Evolutionary conservation across 2,113 vertebrate genomes (phyloP).

Genomic region (Condylura cristata): DNA sequence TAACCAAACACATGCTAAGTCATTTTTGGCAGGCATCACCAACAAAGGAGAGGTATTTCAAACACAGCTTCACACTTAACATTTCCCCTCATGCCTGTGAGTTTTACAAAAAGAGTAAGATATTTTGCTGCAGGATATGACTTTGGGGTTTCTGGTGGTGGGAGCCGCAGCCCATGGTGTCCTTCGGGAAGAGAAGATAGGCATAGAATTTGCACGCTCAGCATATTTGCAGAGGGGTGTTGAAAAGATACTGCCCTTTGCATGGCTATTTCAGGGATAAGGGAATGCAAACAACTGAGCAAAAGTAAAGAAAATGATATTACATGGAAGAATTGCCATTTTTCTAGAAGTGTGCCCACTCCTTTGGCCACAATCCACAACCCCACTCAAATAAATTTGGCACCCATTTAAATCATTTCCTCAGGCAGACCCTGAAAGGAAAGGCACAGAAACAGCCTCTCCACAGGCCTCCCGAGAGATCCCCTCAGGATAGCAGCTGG

Average conservation of each 20-base stretch:
- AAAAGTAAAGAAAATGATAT: slow-evolving; percentile 3
- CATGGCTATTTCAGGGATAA: background rate
- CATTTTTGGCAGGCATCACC: slow-evolving; percentile 48
- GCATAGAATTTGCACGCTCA: background rate
- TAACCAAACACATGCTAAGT: slow-evolving; percentile 52
- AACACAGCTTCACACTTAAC: background rate
- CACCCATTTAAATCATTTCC: slow-evolving; percentile 30
- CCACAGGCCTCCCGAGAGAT: background rate
- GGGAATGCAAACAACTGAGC: background rate
- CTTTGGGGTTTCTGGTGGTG: background rate
- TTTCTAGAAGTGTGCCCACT: background rate
- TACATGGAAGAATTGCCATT: background rate
- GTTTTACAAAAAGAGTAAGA: background rate
- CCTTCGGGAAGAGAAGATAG: background rate
- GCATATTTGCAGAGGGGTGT: background rate
- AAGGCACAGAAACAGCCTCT: background rate
- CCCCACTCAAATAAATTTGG: slow-evolving; percentile 44
- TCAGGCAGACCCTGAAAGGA: background rate
- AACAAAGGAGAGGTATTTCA: slow-evolving; percentile 55
- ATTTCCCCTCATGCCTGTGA: background rate
- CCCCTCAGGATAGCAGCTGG: slow-evolving; percentile 45
- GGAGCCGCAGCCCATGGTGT: background rate
- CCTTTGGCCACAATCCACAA: background rate
- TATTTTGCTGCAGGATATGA: background rate
- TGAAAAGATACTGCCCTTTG: background rate